Evolutionary conservation across 2,888 invertebrate species (phyloP).

Genomic region (Carterocephalus palaemon): DNA sequence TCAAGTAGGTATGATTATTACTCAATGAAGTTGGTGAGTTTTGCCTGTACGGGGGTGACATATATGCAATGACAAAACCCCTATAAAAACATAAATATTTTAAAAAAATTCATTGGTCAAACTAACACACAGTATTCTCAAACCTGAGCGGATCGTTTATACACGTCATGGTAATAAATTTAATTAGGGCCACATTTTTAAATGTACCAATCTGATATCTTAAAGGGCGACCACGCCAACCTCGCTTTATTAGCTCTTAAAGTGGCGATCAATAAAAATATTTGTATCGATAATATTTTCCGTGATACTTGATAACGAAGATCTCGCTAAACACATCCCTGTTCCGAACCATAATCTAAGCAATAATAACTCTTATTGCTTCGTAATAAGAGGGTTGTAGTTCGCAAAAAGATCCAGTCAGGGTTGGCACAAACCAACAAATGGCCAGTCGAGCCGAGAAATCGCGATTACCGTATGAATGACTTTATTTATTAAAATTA

Average conservation of each 20-base stretch:
- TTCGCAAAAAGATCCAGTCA: constrained; percentile 17
- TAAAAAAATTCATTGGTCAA: too few species aligned
- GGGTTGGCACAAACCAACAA: constrained; percentile 27
- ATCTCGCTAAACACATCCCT: neutral
- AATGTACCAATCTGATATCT: constrained; percentile 10
- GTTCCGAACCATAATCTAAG: neutral
- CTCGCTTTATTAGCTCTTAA: constrained; percentile 29
- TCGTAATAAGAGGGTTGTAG: constrained; percentile 17
- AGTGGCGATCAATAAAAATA: constrained; percentile 27
- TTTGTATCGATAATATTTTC: constrained; percentile 25
- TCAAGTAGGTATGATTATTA: too few species aligned
- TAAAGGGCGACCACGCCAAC: constrained; percentile 8
- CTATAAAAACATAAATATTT: too few species aligned
- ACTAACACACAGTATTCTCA: too few species aligned
- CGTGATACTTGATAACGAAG: constrained; percentile 33
- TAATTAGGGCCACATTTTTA: constrained; percentile 13
- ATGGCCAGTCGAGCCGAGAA: constrained; percentile 38
- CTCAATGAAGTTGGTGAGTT: too few species aligned
- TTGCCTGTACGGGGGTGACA: too few species aligned
- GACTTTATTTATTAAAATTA: constrained; percentile 58
- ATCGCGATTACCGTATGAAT: constrained; percentile 51
- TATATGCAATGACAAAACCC: too few species aligned
- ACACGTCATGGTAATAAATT: too few species aligned
- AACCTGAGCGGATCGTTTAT: too few species aligned
- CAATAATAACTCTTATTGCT: constrained; percentile 16